phyloP scores from a whole-genome alignment of 92 coral and sea anemone species.

The Porites evermanni region DNA sequence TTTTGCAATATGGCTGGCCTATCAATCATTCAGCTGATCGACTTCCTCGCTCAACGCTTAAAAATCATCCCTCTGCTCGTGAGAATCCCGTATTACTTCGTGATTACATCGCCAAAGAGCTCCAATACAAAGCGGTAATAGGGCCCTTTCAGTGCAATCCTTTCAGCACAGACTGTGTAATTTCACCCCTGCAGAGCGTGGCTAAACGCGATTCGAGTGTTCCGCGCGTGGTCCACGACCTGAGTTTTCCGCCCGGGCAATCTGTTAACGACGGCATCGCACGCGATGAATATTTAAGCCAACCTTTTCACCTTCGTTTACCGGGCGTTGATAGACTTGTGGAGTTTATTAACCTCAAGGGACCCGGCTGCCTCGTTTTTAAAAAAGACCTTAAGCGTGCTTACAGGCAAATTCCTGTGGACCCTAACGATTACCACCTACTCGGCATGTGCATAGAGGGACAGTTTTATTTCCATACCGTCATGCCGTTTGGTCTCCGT shows the following conservation, averaged over 20 bases:
- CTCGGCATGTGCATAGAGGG: too few relatives aligned
- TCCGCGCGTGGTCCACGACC: constrained; percentile 4
- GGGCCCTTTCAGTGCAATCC: neutral
- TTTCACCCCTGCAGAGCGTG: neutral
- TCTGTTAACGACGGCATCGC: neutral
- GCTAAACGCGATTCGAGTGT: neutral
- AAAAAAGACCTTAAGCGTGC: neutral
- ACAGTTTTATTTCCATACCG: too few relatives aligned
- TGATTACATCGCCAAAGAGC: constrained; percentile 2
- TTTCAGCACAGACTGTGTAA: constrained; percentile 7
- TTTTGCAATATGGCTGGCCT: too few relatives aligned
- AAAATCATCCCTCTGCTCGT: constrained; percentile 10
- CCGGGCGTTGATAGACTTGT: neutral
- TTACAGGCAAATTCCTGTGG: constrained; percentile 1
- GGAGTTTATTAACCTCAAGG: neutral
- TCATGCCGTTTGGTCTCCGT: too few relatives aligned
- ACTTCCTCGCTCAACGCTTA: neutral
- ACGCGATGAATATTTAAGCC: neutral
- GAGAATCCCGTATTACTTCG: constrained; percentile 2
- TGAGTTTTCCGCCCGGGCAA: neutral
- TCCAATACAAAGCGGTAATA: neutral
- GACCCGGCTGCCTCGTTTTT: neutral
- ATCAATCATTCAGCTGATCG: neutral
- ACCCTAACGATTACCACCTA: neutral
- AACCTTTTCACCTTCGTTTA: neutral